Conservation (phyloP, 2,113 vertebrate species). For the Zosterops japonicus region DNA sequence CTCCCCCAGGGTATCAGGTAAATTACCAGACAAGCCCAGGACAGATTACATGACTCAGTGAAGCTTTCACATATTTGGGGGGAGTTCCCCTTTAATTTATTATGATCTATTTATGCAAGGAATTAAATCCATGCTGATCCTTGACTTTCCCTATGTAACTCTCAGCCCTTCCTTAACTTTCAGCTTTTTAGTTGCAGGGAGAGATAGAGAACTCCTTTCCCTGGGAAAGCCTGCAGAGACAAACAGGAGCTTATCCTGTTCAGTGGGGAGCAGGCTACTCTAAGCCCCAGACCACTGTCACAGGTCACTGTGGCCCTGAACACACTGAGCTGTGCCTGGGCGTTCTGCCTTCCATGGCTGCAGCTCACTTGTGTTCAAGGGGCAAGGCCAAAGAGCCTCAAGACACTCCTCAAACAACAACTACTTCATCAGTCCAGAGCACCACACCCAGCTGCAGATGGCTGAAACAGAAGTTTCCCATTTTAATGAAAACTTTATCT, state of each 20-base stretch:
- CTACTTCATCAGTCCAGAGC: conserved; percentile 1
- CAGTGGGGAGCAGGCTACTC: accelerated
- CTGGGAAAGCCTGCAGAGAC: neutral
- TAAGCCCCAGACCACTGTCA: neutral
- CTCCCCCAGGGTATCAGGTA: neutral
- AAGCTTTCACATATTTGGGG: neutral
- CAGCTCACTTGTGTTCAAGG: neutral
- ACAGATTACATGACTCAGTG: neutral
- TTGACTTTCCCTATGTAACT: neutral
- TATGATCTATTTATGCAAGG: neutral
- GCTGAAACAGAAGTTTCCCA: conserved; percentile 4
- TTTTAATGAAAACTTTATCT: conserved; percentile 47
- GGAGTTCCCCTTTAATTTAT: neutral
- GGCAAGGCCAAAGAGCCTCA: neutral
- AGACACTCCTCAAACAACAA: neutral
- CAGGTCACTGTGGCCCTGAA: neutral
- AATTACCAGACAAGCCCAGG: neutral
- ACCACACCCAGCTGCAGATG: conserved; percentile 37
- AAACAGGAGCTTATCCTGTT: neutral
- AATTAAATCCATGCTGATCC: neutral
- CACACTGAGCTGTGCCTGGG: neutral
- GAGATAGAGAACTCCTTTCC: neutral
- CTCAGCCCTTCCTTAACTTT: neutral
- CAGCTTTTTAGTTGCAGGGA: neutral
- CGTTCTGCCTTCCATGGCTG: neutral